Conservation (phyloP, 2,797 vertebrate genomes). For the Dryobates pubescens region DNA sequence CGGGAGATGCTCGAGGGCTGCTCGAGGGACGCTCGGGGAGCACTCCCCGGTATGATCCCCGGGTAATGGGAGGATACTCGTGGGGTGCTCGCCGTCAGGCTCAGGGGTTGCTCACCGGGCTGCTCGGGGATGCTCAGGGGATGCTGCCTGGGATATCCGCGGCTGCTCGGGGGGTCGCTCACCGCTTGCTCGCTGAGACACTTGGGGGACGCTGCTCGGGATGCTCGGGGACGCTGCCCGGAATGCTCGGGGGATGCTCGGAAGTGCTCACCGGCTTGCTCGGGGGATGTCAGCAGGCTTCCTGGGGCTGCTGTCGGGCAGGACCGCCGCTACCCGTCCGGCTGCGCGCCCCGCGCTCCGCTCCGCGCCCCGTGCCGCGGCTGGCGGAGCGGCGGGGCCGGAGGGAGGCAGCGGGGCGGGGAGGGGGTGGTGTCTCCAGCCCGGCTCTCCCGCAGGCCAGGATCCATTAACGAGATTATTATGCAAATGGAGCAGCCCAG, state of each 20-base stretch:
- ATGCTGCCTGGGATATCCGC: not conserved
- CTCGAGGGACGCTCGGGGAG: not conserved
- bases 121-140: not conserved
- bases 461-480: constrained; percentile 81
- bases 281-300: not conserved
- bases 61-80: not conserved
- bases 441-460: constrained; percentile 78
- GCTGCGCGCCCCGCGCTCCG: not conserved
- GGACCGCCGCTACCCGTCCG: not conserved
- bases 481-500: constrained; percentile 65
- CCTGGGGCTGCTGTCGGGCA: not conserved
- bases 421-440: constrained; percentile 76
- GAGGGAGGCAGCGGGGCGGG: constrained; percentile 54
- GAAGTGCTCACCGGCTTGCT: not conserved
- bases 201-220: not conserved
- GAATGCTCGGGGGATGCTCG: not conserved
- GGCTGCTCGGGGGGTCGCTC: not conserved
- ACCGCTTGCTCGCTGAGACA: not conserved
- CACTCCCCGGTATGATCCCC: not conserved
- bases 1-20: not conserved
- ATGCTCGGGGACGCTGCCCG: not conserved
- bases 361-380: not conserved
- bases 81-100: not conserved
- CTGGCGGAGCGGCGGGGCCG: constrained; percentile 37
- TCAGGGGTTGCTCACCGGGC: not conserved